These are phyloP conservation scores for Linnaemya tessellans DNA, from an alignment of 2,888 invertebrate genomes.

Conservation along the genomic window DNA sequence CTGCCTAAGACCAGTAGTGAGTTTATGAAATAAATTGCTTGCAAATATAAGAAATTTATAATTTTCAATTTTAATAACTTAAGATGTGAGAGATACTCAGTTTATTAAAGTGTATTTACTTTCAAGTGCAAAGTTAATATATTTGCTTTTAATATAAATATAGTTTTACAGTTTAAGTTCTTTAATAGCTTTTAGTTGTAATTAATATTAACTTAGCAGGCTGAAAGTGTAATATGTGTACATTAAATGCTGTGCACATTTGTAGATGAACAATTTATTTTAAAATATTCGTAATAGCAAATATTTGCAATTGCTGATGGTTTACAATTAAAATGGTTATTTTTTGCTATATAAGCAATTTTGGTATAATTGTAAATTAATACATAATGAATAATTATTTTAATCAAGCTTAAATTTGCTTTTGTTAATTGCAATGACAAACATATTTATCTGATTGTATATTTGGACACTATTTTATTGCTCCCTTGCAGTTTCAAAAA, in stretches of 20 bases:
- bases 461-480: no score
- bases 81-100: neutral
- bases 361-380: neutral
- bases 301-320: neutral
- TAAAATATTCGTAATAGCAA: neutral
- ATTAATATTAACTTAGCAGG: neutral
- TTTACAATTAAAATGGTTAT: neutral
- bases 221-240: neutral
- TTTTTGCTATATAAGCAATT: neutral
- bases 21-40: conserved; percentile 14
- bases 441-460: no score
- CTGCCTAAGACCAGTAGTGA: no score
- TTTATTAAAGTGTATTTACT: neutral
- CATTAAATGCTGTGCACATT: neutral
- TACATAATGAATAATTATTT: neutral
- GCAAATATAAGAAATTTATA: conserved; percentile 25
- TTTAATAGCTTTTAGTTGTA: conserved; percentile 4
- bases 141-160: conserved; percentile 14
- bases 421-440: neutral
- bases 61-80: neutral
- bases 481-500: no score
- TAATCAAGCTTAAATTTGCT: neutral
- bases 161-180: neutral
- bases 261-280: neutral
- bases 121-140: neutral